Conservation (phyloP, 2,113 vertebrate genomes). For the Bubo scandiacus region DNA sequence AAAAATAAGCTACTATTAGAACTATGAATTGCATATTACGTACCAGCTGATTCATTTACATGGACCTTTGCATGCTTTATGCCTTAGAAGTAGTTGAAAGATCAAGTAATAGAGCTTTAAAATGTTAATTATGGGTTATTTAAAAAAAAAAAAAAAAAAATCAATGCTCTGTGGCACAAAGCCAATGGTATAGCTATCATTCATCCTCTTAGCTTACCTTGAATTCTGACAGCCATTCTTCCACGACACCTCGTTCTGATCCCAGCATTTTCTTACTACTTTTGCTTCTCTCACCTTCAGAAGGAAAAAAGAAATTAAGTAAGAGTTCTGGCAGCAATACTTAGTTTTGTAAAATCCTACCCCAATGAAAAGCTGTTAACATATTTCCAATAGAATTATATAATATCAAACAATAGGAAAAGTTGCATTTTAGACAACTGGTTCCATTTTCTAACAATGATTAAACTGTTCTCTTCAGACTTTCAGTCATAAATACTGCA, state of each 20-base stretch:
- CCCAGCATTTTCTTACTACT: conserved; percentile 89
- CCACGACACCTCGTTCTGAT: conserved; percentile 89
- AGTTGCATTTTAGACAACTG: background rate
- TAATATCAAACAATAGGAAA: background rate
- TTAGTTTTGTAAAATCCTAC: background rate
- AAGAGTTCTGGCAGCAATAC: background rate
- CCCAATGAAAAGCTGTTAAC: background rate
- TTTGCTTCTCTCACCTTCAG: conserved; percentile 67
- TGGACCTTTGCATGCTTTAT: background rate
- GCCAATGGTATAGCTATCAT: background rate
- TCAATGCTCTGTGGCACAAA: background rate
- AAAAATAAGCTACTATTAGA: background rate
- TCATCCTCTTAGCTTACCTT: conserved; percentile 82
- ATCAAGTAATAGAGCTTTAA: background rate
- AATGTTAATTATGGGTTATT: background rate
- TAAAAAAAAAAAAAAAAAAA: background rate
- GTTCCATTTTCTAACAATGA: background rate
- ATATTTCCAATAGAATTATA: background rate
- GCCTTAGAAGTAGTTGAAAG: background rate
- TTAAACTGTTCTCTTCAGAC: background rate
- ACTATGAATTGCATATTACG: background rate
- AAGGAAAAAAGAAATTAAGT: background rate
- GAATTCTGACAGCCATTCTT: conserved; percentile 99
- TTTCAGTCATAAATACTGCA: background rate
- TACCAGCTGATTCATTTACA: background rate